phyloP scores from a whole-genome alignment of 92 coral and sea anemone species.

The Hydrozoanthus gracilis region DNA sequence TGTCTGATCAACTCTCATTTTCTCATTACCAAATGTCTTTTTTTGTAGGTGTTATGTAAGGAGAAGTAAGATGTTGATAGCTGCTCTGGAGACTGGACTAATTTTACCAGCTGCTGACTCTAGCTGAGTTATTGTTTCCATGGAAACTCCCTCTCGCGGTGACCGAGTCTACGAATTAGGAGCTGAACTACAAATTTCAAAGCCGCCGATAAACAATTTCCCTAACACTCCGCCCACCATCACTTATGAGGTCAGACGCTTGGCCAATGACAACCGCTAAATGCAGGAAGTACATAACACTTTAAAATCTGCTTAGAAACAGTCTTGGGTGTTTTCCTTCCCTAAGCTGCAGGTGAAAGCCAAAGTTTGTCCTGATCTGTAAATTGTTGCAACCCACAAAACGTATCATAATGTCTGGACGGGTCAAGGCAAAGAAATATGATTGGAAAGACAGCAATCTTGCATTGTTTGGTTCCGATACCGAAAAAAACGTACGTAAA shows the following conservation, averaged over 20 bases:
- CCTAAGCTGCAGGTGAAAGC: neutral
- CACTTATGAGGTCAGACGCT: no score
- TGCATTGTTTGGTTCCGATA: constrained; percentile 83
- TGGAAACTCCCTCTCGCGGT: neutral
- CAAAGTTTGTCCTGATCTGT: neutral
- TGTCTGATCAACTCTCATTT: no score
- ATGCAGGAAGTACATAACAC: no score
- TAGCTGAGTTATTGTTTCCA: neutral
- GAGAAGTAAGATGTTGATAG: no score
- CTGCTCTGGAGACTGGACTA: neutral
- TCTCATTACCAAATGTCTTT: no score
- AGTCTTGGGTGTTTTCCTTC: neutral
- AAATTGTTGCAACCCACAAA: neutral
- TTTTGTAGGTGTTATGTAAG: no score
- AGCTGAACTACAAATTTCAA: neutral
- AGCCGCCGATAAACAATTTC: no score
- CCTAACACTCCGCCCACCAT: no score
- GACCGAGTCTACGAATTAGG: neutral
- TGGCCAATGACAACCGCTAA: no score
- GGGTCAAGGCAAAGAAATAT: constrained; percentile 76
- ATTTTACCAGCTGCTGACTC: neutral
- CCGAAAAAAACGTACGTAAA: constrained; percentile 71
- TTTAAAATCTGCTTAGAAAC: neutral
- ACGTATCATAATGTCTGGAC: constrained; percentile 70
- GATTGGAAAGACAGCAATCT: constrained; percentile 90